Evolutionary conservation across 2,888 invertebrate genomes (phyloP).

Genomic region (Exocentrus adspersus): DNA sequence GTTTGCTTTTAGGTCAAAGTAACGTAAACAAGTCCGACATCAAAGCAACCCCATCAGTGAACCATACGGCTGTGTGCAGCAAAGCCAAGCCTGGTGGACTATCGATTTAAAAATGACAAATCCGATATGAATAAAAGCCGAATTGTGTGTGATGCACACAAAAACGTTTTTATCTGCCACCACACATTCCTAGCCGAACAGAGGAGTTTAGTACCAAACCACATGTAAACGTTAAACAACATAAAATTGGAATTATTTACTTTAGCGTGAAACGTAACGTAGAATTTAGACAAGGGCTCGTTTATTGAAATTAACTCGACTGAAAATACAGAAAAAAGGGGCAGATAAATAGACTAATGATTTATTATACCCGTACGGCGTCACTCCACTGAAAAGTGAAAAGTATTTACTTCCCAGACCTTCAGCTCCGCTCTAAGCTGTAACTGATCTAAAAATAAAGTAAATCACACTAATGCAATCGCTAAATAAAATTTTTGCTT

Average conservation of each 20-base stretch:
- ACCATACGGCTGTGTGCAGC: neutral
- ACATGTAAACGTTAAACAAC: conserved; percentile 30
- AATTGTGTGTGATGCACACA: neutral
- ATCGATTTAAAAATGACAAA: neutral
- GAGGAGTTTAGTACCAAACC: conserved; percentile 14
- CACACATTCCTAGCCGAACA: neutral
- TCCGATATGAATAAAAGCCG: neutral
- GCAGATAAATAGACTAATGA: too few relatives aligned
- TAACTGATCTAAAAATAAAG: too few relatives aligned
- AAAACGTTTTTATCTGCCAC: neutral
- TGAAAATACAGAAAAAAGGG: too few relatives aligned
- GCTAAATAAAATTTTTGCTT: too few relatives aligned
- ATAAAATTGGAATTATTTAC: conserved; percentile 31
- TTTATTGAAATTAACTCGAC: too few relatives aligned
- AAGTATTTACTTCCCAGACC: too few relatives aligned
- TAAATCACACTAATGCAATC: too few relatives aligned
- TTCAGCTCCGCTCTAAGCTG: too few relatives aligned
- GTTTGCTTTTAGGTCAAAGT: neutral
- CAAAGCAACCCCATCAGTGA: neutral
- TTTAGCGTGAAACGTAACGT: conserved; percentile 12
- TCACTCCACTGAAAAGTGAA: too few relatives aligned
- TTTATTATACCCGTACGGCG: too few relatives aligned
- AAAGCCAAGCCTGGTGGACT: neutral
- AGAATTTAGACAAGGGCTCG: too few relatives aligned
- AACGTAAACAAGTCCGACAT: neutral